Base-by-base conservation (phyloP, 1,140 invertebrate species). In the Dysdera silvatica region DNA sequence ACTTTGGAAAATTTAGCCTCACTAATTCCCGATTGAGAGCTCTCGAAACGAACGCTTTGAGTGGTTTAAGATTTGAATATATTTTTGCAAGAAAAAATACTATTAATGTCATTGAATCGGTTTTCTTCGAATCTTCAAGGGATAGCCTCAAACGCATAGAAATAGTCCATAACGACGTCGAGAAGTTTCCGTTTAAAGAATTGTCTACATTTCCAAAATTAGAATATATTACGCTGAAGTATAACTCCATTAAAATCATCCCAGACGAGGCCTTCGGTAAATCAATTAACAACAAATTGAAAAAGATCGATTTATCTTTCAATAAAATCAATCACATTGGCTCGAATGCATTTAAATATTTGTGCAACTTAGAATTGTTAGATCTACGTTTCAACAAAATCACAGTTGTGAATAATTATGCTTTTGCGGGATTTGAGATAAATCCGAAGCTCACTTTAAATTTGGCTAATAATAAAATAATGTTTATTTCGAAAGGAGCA, bases 321-420 rank as follows among this genome's bases (percentile, higher is more conserved):
- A 67, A 67, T 43, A 67, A 67, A 29, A 67, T 67, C 4, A 57
- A 56, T 45, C 56, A 67, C 20, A 31, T 67, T 8, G 65, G 65
- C 8, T 40, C 65, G 7, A 58, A 63, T 47, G 52, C 65, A 3
- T 67, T 67, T 40, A 59, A 61, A 32, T 54, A 41, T 29, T 23
- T 67, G 33, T 24, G 28, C 4, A 48, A 24, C 18, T 28, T 67
- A n/a, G 61, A 67, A 35, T 56, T 32, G 24, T 14, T 67, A 10
- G 60, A 67, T 31, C 48, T 67, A 26, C 12, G 55, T 2, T 67
- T 49, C 12, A 67, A 67, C 32, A 63, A 61, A 33, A n/a, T 67
- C 18, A 59, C 52, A 7, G 65, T 67, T 7, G 33, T 67, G 2
- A 67, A 67, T 28, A 67, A 67, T 16, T 12, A 55, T 18, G 65